Evolutionary conservation across 2,888 invertebrate genomes (phyloP), one percentile per base, ranked within the genome.

Genomic region (Teleogryllus oceanicus): DNA sequence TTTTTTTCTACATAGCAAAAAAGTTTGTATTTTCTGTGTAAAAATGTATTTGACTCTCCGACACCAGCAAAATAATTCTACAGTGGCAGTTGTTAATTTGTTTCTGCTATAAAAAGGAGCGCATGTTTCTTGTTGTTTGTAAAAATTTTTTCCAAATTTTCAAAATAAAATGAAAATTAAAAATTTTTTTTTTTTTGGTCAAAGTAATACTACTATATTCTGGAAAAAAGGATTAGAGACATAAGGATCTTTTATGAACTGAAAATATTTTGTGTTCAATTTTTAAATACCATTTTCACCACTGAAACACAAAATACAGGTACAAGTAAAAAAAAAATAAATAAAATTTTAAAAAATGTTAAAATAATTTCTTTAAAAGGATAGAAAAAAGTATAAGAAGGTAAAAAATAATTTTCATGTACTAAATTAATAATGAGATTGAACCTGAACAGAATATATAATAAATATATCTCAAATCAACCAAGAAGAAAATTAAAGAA

Each of bases 1-100:
- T 81, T 80, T 80, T 80, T 80, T 80, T 82, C 80, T 82, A 82
- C 82, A 82, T 78, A 81, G 80, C 80, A 82, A 82, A 82, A 82
- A 83, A 81, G 78, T 76, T 81, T 81, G 37, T 79, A 78, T 80
- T 82, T 80, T 82, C 77, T 81, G 62, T 78, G 80, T 78, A 80
- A 80, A 80, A 80, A 51, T 80, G 77, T 79, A 78, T 78, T 79
- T 74, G 77, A 74, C 77, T 76, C 80, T 80, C 80, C 76, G 78
- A 78, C 80, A 80, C 80, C 80, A 78, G 80, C 80, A 80, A 80
- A 78, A 78, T 78, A 78, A 51, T 78, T 80, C 75, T 11, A 50
- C 49, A 50, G 76, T 79, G 51, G 76, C 50, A 77, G 77, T 77
- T 49, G 49, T 49, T 49, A 77, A 77, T 77, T 62, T 21, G 37